These are phyloP conservation scores for Volucella bombylans DNA, from an alignment of 2,888 invertebrate species.

Conservation along the genomic window DNA sequence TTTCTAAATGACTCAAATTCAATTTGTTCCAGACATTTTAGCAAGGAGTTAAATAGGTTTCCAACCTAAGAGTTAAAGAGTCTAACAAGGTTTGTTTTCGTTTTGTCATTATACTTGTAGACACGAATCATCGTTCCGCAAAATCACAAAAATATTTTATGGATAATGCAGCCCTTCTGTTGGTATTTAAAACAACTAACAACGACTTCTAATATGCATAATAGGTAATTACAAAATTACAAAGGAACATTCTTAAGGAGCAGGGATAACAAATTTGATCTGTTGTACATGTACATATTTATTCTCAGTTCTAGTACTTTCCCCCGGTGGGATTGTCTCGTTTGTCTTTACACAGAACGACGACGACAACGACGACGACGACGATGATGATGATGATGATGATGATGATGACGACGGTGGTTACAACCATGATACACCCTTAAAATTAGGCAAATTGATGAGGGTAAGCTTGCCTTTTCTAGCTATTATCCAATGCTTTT, in stretches of 20 bases:
- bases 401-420: constrained; percentile 5
- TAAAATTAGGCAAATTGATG: constrained; percentile 49
- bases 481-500: constrained; percentile 48
- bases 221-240: constrained; percentile 62
- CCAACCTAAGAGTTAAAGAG: background rate
- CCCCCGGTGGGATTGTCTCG: background rate
- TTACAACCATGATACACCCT: constrained; percentile 27
- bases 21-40: constrained; percentile 30
- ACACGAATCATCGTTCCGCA: background rate
- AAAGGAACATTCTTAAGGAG: constrained; percentile 52
- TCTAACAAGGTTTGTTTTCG: constrained; percentile 3
- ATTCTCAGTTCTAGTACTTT: background rate
- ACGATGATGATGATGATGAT: background rate
- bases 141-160: constrained; percentile 13
- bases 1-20: background rate
- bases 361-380: background rate
- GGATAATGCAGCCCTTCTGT: constrained; percentile 12
- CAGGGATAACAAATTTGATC: constrained; percentile 59
- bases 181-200: constrained; percentile 8
- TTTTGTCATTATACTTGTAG: background rate
- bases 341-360: background rate
- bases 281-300: background rate
- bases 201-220: constrained; percentile 64
- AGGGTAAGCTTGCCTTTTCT: constrained; percentile 38
- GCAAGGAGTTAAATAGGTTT: constrained; percentile 19